Base-by-base conservation (phyloP, 2,113 vertebrate species). In the Nematolebias whitei region DNA sequence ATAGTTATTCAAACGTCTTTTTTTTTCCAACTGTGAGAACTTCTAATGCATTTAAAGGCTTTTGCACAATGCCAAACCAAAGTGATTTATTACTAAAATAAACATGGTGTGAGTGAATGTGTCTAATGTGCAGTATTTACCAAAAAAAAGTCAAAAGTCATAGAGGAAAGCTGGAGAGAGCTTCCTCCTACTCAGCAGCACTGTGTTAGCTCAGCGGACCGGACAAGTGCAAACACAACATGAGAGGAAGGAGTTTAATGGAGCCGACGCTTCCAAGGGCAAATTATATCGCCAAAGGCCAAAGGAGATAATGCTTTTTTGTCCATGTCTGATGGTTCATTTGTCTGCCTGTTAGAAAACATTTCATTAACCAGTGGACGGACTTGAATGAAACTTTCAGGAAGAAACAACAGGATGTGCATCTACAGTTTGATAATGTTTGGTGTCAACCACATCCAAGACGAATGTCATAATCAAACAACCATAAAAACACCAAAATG, bases 201-300 rank as follows among this genome's bases (percentile, higher is more conserved):
- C 76, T 79, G 78, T 81, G 77, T 83, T 79, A 80, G 78, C 48
- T 82, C 78, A 86, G 68, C 73, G 82, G 82, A 86, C 73, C 63
- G 18, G 9, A 35, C 32, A 35, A 35, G 32, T 35, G 32, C 78
- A 67, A 68, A 51, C 50, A 22, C 52, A 61, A 54, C 58, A 60
- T 10, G 32, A 35, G 32, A 35, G 58, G 43, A 60, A 76, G 56
- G 29, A 51, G 43, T 77, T 79, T 82, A 84, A 82, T 78, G 81
- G 76, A 79, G 49, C 54, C 54, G 35, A 6, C 20, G 65, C 79
- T 86, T 57, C 29, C 44, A 81, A 78, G 9, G 70, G 56, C 83
- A 76, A 80, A 48, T 73, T 52, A 35, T 35, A 8, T 10, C 32
- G 10, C 32, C 32, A 6, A 29, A 29, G 26, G 32, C 32, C 5